These are phyloP conservation scores for Drosophila repletoides DNA, from an alignment of 1,140 invertebrate species.

Conservation along the genomic window DNA sequence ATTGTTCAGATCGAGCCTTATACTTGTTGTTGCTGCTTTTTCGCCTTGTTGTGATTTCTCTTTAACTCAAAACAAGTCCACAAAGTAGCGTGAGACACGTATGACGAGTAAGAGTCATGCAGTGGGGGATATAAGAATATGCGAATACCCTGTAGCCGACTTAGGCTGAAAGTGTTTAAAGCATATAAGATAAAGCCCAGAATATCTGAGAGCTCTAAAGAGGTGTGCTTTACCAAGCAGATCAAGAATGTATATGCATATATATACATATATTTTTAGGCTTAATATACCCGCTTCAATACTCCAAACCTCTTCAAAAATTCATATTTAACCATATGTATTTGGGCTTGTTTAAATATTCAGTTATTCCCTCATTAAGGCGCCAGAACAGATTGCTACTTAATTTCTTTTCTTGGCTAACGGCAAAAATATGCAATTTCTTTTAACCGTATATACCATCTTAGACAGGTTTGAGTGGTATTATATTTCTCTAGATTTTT, in stretches of 20 bases:
- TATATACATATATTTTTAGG: no score
- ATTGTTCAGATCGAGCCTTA: slow-evolving; percentile 44
- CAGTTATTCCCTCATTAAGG: slow-evolving; percentile 38
- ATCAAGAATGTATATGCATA: not conserved
- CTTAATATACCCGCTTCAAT: slow-evolving; percentile 4
- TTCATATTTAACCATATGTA: slow-evolving; percentile 28
- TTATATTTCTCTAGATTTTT: slow-evolving; percentile 21
- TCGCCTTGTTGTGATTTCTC: slow-evolving; percentile 48
- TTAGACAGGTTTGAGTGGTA: slow-evolving; percentile 28
- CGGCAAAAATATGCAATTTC: slow-evolving; percentile 36
- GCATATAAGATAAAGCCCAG: no score
- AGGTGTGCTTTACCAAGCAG: no score
- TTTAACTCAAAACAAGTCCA: slow-evolving; percentile 55
- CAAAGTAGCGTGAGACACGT: slow-evolving; percentile 35
- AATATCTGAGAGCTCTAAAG: no score
- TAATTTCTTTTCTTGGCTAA: slow-evolving; percentile 23
- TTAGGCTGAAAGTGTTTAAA: no score
- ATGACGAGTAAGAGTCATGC: slow-evolving; percentile 9
- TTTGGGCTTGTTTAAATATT: slow-evolving; percentile 41
- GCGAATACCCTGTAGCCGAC: slow-evolving; percentile 28
- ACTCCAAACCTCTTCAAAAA: not conserved
- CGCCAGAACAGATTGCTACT: not conserved
- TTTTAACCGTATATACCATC: slow-evolving; percentile 15
- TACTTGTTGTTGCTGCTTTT: slow-evolving; percentile 41
- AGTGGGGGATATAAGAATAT: not conserved